These are phyloP conservation scores for Ceratothoa steindachneri DNA, from an alignment of 2,888 invertebrate species.

Conservation along the genomic window DNA sequence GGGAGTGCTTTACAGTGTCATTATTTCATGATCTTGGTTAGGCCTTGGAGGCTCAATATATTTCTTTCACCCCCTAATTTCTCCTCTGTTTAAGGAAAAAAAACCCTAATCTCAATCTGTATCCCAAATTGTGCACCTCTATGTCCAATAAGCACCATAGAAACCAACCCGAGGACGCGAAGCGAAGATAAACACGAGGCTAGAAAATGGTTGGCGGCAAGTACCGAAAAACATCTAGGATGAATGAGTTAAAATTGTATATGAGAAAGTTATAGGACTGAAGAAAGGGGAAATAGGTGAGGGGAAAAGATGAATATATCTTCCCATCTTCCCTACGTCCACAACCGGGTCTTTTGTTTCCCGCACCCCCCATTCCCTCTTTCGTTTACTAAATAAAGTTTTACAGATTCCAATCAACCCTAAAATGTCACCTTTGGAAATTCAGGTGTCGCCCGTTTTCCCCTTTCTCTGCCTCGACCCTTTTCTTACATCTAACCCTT, in stretches of 20 bases:
- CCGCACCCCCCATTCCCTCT: neutral
- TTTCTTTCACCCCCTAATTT: too few species aligned
- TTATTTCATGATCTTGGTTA: too few species aligned
- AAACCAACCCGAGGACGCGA: too few species aligned
- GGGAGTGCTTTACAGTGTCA: too few species aligned
- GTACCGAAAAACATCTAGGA: too few species aligned
- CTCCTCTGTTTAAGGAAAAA: too few species aligned
- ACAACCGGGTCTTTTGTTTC: neutral
- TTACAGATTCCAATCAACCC: neutral
- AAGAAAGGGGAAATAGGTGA: neutral
- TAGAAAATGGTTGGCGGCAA: too few species aligned
- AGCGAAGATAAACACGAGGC: too few species aligned
- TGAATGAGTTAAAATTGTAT: neutral
- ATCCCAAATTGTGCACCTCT: too few species aligned
- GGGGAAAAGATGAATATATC: neutral
- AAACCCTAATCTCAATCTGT: too few species aligned
- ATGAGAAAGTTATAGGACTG: neutral
- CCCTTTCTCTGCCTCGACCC: neutral
- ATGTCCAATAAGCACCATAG: too few species aligned
- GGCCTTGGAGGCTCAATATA: too few species aligned
- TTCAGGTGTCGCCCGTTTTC: neutral
- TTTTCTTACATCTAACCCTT: neutral
- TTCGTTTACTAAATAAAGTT: neutral
- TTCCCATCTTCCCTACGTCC: neutral
- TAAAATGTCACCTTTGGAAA: neutral